Conservation (phyloP, 2,888 invertebrate genomes). For the Nephrotoma flavescens region DNA sequence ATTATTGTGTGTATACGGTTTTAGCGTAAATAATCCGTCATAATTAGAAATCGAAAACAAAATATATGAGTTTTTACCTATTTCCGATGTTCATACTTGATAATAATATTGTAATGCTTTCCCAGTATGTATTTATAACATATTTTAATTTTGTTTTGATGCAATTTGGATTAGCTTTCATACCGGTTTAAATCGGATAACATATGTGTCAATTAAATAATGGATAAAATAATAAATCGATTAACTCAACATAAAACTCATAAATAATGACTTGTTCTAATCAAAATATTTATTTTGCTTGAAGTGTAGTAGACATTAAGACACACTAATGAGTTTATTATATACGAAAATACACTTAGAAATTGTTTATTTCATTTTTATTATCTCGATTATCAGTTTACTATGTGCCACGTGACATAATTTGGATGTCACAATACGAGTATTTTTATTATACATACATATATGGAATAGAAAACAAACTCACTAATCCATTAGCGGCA, state of each 20-base stretch:
- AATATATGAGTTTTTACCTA: neutral
- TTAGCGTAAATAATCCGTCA: neutral
- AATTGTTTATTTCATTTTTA: neutral
- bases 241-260: neutral
- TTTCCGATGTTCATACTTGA: neutral
- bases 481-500: too few species aligned
- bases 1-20: neutral
- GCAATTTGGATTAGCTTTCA: neutral
- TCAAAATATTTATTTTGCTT: neutral
- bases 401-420: neutral
- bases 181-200: neutral
- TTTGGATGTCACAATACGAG: too few species aligned
- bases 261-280: neutral
- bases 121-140: neutral
- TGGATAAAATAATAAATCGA: neutral
- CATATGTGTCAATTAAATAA: too few species aligned
- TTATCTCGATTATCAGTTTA: neutral
- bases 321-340: too few species aligned
- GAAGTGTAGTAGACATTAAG: too few species aligned
- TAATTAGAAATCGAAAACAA: neutral
- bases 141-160: too few species aligned
- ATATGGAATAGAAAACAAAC: too few species aligned
- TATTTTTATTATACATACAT: too few species aligned
- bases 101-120: neutral
- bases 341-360: neutral